Evolutionary conservation across 35 echinoderm and acorn worm species (phyloP), one percentile per base, ranked within the genome.

Genomic region (Lytechinus variegatus): DNA sequence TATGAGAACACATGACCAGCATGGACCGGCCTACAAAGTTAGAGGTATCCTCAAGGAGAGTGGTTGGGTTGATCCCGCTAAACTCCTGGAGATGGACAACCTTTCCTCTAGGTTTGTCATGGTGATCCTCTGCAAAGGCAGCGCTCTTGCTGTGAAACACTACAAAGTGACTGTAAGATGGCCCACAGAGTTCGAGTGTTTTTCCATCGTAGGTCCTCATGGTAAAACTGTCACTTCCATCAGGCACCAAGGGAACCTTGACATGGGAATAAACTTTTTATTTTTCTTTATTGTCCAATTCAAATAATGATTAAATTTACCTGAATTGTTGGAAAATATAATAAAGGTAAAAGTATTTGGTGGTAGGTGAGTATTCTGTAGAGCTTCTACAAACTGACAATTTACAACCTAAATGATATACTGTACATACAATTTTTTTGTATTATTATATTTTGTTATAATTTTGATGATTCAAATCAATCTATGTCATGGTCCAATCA

Each of bases 1-100:
- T 97, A 55, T 94, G 96, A 28, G 96, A 97, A 55, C 98, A 99
- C 55, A 99, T 57, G 19, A 99, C 60, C 27, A 99, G 94, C 52
- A 99, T 86, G 14, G 94, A n/a, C 54, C 92, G 86, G 9, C 89
- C 95, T 21, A 92, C 52, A 54, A 95, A 95, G 27, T 91, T 91
- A 1, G 87, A 89, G 14, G 86, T 53, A 28, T 95, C 52, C 13
- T 89, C 27, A 6, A 97, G 71, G 6, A 99, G 95, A 6, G 91
- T 28, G n/a, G 97, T 97, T 27, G 87, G 87, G 86, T 91, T 87
- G 4, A 95, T 91, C 10, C 98, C 98, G 88, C 94, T 89, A 91
- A 94, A 97, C 9, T 58, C 87, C 55, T 99, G 97, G 9, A 94
- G 92, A 56, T 99, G 98, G 52, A 95, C 24, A 9, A 96, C 96